phyloP scores from a whole-genome alignment of 2,888 invertebrate genomes.

The Idaea aversata region DNA sequence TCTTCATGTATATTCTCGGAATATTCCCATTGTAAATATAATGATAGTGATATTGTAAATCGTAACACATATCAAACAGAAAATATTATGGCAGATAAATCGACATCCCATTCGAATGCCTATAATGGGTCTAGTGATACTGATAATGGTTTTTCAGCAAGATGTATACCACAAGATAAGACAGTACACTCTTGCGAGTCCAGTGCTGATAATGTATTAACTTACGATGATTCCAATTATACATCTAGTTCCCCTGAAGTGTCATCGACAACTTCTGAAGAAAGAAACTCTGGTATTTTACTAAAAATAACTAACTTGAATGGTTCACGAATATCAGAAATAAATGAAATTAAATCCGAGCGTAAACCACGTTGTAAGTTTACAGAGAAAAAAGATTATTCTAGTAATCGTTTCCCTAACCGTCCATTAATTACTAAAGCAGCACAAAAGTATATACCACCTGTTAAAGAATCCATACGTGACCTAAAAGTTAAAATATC shows the following conservation, averaged over 20 bases:
- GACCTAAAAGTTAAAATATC: constrained; percentile 71
- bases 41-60: constrained; percentile 27
- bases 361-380: constrained; percentile 56
- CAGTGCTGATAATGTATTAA: constrained; percentile 47
- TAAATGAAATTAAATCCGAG: constrained; percentile 45
- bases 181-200: constrained; percentile 51
- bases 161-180: constrained; percentile 33
- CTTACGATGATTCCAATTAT: constrained; percentile 38
- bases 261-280: constrained; percentile 73
- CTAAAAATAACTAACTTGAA: constrained; percentile 69
- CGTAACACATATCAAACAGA: not conserved
- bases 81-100: not conserved
- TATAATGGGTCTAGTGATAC: not conserved
- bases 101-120: not conserved
- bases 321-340: constrained; percentile 61
- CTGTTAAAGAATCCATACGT: constrained; percentile 58
- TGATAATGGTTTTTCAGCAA: not conserved
- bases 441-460: constrained; percentile 77
- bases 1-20: not conserved
- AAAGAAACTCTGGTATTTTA: constrained; percentile 60
- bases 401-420: constrained; percentile 41
- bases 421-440: constrained; percentile 71
- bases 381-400: constrained; percentile 59
- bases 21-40: constrained; percentile 1
- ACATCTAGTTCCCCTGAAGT: constrained; percentile 69